Base-by-base conservation (phyloP, 2,113 vertebrate genomes). In the Heliornis fulica region DNA sequence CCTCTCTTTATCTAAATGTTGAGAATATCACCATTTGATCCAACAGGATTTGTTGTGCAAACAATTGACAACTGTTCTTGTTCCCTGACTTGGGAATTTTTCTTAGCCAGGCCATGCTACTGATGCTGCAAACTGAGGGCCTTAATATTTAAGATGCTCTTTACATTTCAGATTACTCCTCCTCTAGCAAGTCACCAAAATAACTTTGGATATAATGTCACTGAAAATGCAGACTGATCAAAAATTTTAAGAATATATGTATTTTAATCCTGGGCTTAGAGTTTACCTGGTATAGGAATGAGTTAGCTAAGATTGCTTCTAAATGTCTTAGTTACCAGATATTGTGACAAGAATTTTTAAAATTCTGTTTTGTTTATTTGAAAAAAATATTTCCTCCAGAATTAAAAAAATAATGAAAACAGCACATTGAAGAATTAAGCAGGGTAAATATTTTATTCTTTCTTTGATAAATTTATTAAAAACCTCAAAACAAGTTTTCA, bases 1-100 rank as follows among this genome's bases (percentile, higher is more conserved):
- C 45, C 85, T 90, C 54, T 66, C 91, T 85, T 66, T 77, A 85
- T 77, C 46, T 40, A 17, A 74, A 93, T 3, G 68, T 80, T 96
- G 94, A 84, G 77, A 96, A 97, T 93, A 81, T 92, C 92, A 87
- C 41, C 92, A 87, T 83, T 96, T 83, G 93, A 97, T 96, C 94
- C 94, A 76, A 61, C 53, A 64, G 95, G 96, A 96, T 94, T 93
- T 96, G 92, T 63, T 95, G 82, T 41, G 92, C 93, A 96, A 95
- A 96, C 96, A 97, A 77, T 48, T 96, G 90, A 95, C 95, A 97
- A 96, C 95, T 96, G 96, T 81, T 94, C 92, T 87, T 50, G 48
- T 94, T 97, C 96, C 93, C 92, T 89, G 82, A 84, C 86, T 83
- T 56, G 61, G 93, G 93, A 82, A 88, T 96, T 93, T 81, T 69